Conservation (phyloP, 2,888 invertebrate species). For the Alviniconcha strummeri region DNA sequence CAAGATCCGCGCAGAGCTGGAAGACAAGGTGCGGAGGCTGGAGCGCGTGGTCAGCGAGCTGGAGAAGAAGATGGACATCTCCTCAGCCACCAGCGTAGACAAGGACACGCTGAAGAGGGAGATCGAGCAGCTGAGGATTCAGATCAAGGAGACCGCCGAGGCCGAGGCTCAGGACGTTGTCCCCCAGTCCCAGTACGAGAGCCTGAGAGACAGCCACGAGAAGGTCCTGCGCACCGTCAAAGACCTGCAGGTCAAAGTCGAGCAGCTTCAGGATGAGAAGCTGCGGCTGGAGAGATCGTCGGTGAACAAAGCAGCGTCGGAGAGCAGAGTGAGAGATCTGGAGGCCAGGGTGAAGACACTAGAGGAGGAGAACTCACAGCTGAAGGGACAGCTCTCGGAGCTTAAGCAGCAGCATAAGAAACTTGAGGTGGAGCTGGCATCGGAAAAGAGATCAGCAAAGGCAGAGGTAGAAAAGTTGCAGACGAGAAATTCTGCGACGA, state of each 20-base stretch:
- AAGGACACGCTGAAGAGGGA: slow-evolving; percentile 42
- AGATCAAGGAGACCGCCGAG: slow-evolving; percentile 37
- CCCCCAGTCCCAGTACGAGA: slow-evolving; percentile 7
- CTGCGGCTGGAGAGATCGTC: slow-evolving; percentile 34
- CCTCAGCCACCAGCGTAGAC: slow-evolving; percentile 30
- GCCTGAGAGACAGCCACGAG: slow-evolving; percentile 14
- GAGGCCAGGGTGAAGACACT: slow-evolving; percentile 68
- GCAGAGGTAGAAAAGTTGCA: slow-evolving; percentile 57
- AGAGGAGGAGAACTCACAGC: slow-evolving; percentile 57
- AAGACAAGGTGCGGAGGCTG: slow-evolving; percentile 69
- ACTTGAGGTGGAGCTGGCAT: slow-evolving; percentile 49
- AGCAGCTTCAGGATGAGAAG: slow-evolving; percentile 65
- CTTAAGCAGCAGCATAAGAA: slow-evolving; percentile 43
- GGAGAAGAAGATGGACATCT: slow-evolving; percentile 42
- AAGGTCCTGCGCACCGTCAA: slow-evolving; percentile 60
- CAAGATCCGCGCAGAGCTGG: slow-evolving; percentile 73
- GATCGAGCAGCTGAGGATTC: slow-evolving; percentile 31
- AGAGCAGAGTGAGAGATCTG: slow-evolving; percentile 52
- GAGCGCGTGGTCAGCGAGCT: slow-evolving; percentile 62
- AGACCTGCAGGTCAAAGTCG: slow-evolving; percentile 64
- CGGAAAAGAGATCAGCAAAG: slow-evolving; percentile 38
- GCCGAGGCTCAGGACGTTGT: slow-evolving; percentile 49
- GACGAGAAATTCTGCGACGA: slow-evolving; percentile 68
- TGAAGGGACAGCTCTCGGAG: slow-evolving; percentile 38
- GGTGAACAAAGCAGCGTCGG: neutral